Conservation (phyloP, 2,113 vertebrate genomes). For the Sebastes fasciatus region DNA sequence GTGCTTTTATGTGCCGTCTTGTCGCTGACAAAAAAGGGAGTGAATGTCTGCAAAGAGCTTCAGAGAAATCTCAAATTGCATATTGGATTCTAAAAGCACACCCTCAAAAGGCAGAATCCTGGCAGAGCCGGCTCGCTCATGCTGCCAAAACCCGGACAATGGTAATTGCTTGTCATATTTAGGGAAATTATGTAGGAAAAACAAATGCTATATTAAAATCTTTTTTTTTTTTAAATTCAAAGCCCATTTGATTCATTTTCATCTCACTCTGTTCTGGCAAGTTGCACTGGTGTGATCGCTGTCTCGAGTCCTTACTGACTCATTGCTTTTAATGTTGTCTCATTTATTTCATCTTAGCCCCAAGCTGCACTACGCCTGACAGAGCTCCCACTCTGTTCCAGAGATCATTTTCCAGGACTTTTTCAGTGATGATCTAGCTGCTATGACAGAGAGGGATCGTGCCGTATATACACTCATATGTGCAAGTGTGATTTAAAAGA, state of each 20-base stretch:
- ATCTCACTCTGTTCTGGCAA: constrained; percentile 30
- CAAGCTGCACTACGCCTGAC: background rate
- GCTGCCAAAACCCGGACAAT: constrained; percentile 73
- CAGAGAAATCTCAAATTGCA: constrained; percentile 73
- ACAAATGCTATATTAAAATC: constrained; percentile 59
- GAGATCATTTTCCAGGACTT: no score
- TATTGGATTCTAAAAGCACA: constrained; percentile 71
- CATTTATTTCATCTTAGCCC: constrained; percentile 27
- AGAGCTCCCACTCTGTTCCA: no score
- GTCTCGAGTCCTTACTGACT: constrained; percentile 17
- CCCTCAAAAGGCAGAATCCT: constrained; percentile 67
- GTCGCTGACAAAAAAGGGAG: constrained; percentile 53
- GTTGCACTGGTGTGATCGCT: constrained; percentile 6
- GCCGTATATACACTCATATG: no score
- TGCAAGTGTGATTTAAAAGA: no score
- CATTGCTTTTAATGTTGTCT: constrained; percentile 35
- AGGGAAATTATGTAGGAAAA: constrained; percentile 61
- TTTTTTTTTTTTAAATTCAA: constrained; percentile 47
- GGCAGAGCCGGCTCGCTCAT: constrained; percentile 49
- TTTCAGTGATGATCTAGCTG: no score
- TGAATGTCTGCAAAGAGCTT: constrained; percentile 66
- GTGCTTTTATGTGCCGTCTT: constrained; percentile 54
- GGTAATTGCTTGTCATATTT: constrained; percentile 78
- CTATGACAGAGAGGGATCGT: no score
- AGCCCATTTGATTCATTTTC: constrained; percentile 52